Conservation (phyloP, 1,140 invertebrate species). For the Philopotamus ludificatus region DNA sequence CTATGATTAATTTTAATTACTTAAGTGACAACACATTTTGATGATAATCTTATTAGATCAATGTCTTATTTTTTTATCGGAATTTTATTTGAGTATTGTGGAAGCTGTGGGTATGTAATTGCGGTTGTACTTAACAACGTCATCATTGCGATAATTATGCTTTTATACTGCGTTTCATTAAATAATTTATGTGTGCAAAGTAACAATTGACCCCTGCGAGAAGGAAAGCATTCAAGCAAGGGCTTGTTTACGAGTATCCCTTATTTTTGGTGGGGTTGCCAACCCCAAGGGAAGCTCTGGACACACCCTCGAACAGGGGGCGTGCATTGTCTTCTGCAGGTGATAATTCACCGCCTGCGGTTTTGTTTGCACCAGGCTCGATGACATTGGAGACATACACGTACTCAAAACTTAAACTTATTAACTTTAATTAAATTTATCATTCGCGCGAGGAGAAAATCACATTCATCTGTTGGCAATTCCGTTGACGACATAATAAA, state of each 20-base stretch:
- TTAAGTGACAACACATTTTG: no score
- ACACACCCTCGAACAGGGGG: conserved; percentile 18
- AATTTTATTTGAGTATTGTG: no score
- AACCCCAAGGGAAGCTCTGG: conserved; percentile 12
- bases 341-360: conserved; percentile 25
- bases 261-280: conserved; percentile 7
- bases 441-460: no score
- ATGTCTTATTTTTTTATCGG: no score
- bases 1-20: no score
- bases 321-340: conserved; percentile 23
- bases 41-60: no score
- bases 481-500: no score
- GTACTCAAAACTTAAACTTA: no score
- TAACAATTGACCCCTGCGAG: conserved; percentile 36
- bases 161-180: conserved; percentile 28
- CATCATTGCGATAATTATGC: conserved; percentile 27
- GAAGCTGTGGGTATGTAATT: no score
- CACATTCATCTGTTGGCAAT: no score
- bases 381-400: background rate
- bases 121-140: no score
- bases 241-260: conserved; percentile 25
- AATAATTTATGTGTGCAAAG: conserved; percentile 29
- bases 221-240: conserved; percentile 34
- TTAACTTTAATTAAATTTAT: no score
- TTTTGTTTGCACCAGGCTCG: background rate